Base-by-base conservation (phyloP, 1,140 invertebrate species). In the Goniozus legneri region DNA sequence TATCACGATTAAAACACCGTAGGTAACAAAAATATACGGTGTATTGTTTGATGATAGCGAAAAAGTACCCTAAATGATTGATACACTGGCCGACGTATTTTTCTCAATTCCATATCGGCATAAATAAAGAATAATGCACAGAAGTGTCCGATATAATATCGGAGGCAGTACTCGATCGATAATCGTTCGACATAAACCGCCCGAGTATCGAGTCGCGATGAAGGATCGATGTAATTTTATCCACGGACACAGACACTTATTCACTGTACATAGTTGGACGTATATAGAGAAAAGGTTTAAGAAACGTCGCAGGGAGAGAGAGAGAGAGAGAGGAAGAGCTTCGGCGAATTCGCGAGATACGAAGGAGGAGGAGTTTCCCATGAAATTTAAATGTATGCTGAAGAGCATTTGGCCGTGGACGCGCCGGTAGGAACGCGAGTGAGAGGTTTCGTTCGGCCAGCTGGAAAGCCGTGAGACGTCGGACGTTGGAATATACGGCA, bases 341-440 rank as follows among this genome's bases (percentile, higher is more conserved):
- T 3, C 2, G 44, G 45, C 38, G 39, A 45, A 53, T 58, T 55
- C 47, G 44, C 16, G 36, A 36, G 36, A 47, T 59, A 56, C 53
- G 64, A 60, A 60, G 41, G 45, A 33, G 49, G 37, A 52, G 48
- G 48, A 47, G n/a, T 57, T 61, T 49, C 50, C 56, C 64, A 67
- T 70, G 57, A 62, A 69, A 69, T 67, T 69, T 63, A 68, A 69
- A 69, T 67, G 57, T 58, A 62, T 57, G 58, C 43, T 54, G 45
- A 61, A 60, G 49, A 60, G 54, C 50, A 54, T 56, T 61, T 44
- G 40, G 39, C 37, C 46, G 24, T 59, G 58, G 58, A 62, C 60
- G 50, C n/a, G n/a, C n/a, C n/a, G n/a, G n/a, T n/a, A n/a, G n/a
- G n/a, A n/a, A n/a, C n/a, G n/a, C n/a, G n/a, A n/a, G n/a, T n/a